Evolutionary conservation across 2,113 vertebrate species (phyloP).

Genomic region (Heterocephalus glaber): DNA sequence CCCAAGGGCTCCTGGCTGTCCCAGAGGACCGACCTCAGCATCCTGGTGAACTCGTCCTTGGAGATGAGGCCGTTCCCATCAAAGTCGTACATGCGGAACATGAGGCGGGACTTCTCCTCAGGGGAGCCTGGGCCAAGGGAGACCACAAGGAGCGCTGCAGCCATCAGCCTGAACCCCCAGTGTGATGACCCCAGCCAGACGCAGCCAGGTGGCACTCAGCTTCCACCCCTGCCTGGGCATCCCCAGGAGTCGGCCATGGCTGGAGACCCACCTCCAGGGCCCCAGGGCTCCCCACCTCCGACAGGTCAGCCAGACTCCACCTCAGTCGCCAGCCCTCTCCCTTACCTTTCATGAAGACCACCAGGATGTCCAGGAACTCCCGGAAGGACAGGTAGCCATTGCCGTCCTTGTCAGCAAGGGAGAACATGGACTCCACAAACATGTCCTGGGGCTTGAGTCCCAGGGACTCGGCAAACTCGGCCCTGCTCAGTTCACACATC

Average conservation of each 20-base stretch:
- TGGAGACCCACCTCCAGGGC: background rate
- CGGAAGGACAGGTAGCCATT: conserved; percentile 94
- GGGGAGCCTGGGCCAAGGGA: conserved; percentile 85
- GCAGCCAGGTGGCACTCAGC: background rate
- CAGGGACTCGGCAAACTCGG: conserved; percentile 89
- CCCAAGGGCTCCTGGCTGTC: background rate
- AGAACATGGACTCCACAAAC: conserved; percentile 94
- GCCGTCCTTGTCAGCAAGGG: conserved; percentile 92
- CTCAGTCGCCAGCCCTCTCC: background rate
- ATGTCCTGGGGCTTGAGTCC: conserved; percentile 90
- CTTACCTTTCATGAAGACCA: conserved; percentile 94
- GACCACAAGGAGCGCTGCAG: background rate
- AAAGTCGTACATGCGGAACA: conserved; percentile 93
- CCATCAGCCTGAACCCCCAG: background rate
- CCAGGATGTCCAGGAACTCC: conserved; percentile 92
- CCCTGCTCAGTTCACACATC: conserved; percentile 89
- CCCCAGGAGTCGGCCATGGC: background rate
- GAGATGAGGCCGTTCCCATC: conserved; percentile 89
- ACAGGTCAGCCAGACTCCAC: background rate
- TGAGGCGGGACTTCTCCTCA: conserved; percentile 91
- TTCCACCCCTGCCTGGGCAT: background rate
- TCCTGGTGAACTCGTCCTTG: conserved; percentile 90
- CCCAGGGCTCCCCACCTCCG: background rate
- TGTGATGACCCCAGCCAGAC: background rate
- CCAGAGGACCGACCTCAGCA: conserved; percentile 87